A percentile compares a stretch with the other conserved stretches of the same genome.
Conservation (phyloP, 2,113 vertebrate genomes). For the Calyptommatus sinebrachiatus region DNA sequence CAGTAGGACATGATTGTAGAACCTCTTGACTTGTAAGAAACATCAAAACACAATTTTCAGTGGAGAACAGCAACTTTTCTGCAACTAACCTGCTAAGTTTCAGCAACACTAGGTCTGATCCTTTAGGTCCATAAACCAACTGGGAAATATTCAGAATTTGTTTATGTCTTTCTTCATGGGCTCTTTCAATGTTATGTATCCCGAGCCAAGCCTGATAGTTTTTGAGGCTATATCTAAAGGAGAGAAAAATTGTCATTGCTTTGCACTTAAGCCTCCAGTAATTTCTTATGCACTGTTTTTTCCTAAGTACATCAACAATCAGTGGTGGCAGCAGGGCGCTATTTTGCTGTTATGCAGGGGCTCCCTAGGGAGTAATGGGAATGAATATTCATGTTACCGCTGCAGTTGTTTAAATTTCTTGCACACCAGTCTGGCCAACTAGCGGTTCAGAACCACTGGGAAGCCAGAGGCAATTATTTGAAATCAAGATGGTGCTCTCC, state of each 20-base stretch:
- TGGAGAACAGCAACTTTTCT: not conserved
- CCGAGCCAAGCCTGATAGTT: slow-evolving; percentile 93
- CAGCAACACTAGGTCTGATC: slow-evolving; percentile 88
- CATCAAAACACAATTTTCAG: not conserved
- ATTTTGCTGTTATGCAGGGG: too few relatives aligned
- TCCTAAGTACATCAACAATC: too few relatives aligned
- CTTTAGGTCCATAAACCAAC: slow-evolving; percentile 88
- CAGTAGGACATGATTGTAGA: not conserved
- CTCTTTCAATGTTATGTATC: slow-evolving; percentile 83
- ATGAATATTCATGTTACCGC: too few relatives aligned
- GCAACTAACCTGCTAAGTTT: slow-evolving; percentile 84
- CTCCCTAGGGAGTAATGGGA: too few relatives aligned
- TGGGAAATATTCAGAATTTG: slow-evolving; percentile 90
- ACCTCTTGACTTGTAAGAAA: not conserved
- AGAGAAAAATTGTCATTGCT: slow-evolving; percentile 18
- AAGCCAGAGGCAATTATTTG: too few relatives aligned
- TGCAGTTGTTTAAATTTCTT: too few relatives aligned
- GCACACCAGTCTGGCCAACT: too few relatives aligned
- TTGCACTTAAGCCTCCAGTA: not conserved
- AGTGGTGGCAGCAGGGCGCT: too few relatives aligned
- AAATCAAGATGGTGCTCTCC: too few relatives aligned
- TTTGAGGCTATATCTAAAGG: slow-evolving; percentile 83
- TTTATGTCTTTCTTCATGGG: slow-evolving; percentile 75
- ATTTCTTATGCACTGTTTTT: too few relatives aligned
- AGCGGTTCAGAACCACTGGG: too few relatives aligned